These are phyloP conservation scores for Allolobophora icterica DNA, from an alignment of 2,888 invertebrate genomes.

Conservation along the genomic window DNA sequence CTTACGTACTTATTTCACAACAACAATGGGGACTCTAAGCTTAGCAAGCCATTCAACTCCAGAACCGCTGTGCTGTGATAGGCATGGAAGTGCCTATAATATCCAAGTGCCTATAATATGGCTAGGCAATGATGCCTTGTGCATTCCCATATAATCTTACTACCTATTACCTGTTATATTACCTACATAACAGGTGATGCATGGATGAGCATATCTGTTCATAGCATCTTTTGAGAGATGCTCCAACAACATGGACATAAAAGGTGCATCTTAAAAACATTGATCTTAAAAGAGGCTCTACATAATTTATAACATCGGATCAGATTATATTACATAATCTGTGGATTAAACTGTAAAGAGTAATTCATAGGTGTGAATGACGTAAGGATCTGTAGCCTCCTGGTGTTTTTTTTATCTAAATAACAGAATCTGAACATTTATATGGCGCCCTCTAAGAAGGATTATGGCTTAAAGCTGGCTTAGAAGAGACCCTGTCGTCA, in stretches of 20 bases:
- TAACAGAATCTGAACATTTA: background rate
- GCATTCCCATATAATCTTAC: background rate
- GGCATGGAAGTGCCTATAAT: background rate
- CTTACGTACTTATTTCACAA: background rate
- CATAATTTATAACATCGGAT: background rate
- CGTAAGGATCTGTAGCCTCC: background rate
- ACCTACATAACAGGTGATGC: background rate
- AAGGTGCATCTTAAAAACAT: background rate
- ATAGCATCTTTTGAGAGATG: too few relatives aligned
- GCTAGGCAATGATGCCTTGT: background rate
- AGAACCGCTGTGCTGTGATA: background rate
- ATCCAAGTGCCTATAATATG: background rate
- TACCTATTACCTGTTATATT: too few relatives aligned
- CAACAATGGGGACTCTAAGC: background rate
- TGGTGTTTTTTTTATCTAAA: background rate
- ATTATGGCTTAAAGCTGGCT: background rate
- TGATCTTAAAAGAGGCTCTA: background rate
- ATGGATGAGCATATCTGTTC: background rate
- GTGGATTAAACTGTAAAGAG: background rate
- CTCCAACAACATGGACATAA: background rate
- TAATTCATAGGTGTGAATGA: background rate
- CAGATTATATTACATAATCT: background rate
- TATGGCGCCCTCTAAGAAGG: background rate
- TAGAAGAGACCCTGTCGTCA: background rate
- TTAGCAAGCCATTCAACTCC: background rate